phyloP scores from a whole-genome alignment of 1,140 invertebrate genomes.

The Pseudachorutes palmiensis region DNA sequence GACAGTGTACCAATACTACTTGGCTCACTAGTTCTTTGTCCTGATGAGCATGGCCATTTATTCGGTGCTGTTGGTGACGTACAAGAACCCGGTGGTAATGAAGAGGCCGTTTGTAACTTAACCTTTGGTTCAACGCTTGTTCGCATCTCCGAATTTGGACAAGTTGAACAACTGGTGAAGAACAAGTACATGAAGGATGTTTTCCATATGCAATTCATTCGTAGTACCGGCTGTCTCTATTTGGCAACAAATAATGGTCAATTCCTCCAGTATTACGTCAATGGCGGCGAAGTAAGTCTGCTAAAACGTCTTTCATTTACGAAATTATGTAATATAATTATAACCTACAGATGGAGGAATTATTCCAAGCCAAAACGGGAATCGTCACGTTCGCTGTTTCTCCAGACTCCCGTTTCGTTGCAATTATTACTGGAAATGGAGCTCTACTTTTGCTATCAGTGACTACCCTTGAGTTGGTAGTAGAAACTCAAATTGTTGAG shows the following conservation, averaged over 20 bases:
- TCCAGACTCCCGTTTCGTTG: conserved; percentile 33
- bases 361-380: conserved; percentile 29
- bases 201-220: conserved; percentile 22
- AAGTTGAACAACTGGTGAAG: conserved; percentile 12
- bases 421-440: conserved; percentile 23
- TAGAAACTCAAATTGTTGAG: conserved; percentile 12
- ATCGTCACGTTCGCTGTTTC: conserved; percentile 32
- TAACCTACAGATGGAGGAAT: conserved; percentile 21
- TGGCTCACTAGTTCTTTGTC: conserved; percentile 11
- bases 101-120: too few species aligned
- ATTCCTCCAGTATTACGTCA: conserved; percentile 24
- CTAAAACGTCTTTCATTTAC: neutral
- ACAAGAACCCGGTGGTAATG: neutral
- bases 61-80: conserved; percentile 1
- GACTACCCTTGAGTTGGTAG: conserved; percentile 31
- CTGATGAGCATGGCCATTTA: conserved; percentile 22
- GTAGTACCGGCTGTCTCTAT: conserved; percentile 18
- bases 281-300: conserved; percentile 2
- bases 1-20: neutral
- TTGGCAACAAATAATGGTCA: conserved; percentile 16
- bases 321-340: neutral
- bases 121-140: too few species aligned
- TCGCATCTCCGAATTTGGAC: neutral
- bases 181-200: conserved; percentile 20
- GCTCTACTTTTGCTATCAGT: conserved; percentile 25